Evolutionary conservation across 2,888 invertebrate species (phyloP).

Genomic region (Drymonia ruficornis): DNA sequence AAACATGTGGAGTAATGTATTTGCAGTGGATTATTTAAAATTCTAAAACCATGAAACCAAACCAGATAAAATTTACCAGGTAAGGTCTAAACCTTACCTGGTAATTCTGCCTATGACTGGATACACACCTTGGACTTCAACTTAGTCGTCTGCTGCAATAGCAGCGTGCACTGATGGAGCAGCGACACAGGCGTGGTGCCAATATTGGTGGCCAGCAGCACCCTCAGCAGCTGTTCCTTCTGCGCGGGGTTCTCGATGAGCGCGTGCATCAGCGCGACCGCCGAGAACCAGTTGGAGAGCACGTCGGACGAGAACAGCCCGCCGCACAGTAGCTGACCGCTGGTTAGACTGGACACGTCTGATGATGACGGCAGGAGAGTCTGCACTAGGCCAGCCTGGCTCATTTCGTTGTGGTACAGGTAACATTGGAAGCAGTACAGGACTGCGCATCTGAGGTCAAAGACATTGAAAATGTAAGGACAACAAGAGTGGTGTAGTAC

Average conservation of each 20-base stretch:
- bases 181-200: conserved; percentile 95
- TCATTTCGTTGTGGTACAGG: conserved; percentile 95
- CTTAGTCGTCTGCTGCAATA: conserved; percentile 93
- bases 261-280: conserved; percentile 95
- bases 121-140: conserved; percentile 84
- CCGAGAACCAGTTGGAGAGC: conserved; percentile 97
- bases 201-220: conserved; percentile 93
- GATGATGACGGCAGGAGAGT: conserved; percentile 95
- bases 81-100: conserved; percentile 70
- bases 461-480: no score
- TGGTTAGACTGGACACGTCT: conserved; percentile 89
- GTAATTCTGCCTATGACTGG: no score
- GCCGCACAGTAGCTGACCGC: conserved; percentile 96
- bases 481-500: no score
- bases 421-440: conserved; percentile 99
- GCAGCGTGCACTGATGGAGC: conserved; percentile 93
- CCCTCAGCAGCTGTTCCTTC: conserved; percentile 96
- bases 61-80: no score
- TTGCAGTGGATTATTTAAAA: no score
- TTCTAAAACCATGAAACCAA: no score
- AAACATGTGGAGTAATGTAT: no score
- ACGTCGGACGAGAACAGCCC: conserved; percentile 95
- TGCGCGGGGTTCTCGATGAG: conserved; percentile 93
- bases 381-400: conserved; percentile 94
- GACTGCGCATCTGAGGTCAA: conserved; percentile 91